These are phyloP conservation scores for Brachyptera putata DNA, from an alignment of 2,888 invertebrate genomes.

Conservation along the genomic window DNA sequence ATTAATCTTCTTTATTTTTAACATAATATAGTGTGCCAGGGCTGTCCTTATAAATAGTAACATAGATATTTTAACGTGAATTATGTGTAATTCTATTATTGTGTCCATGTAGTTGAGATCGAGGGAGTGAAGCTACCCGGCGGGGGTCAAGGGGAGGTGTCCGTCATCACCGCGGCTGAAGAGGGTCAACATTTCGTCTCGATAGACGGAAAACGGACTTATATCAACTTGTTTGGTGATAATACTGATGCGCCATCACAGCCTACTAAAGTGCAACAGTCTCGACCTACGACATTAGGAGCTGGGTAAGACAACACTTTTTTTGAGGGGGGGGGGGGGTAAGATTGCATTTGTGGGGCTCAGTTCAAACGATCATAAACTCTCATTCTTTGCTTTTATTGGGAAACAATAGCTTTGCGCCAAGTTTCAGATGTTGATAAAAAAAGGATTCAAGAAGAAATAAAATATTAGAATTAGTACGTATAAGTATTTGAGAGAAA, in stretches of 20 bases:
- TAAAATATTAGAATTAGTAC: no score
- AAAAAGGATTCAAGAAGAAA: no score
- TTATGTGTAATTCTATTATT: conserved; percentile 13
- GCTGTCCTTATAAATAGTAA: background rate
- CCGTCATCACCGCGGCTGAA: conserved; percentile 66
- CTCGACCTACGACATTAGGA: conserved; percentile 33
- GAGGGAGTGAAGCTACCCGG: conserved; percentile 49
- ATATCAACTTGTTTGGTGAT: conserved; percentile 75
- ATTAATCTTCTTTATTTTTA: no score
- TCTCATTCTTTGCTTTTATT: no score
- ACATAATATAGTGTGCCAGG: no score
- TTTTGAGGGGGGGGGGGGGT: no score
- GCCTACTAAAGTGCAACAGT: conserved; percentile 24
- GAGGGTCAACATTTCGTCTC: conserved; percentile 83
- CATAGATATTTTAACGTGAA: background rate
- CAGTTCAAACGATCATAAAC: no score
- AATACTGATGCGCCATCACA: conserved; percentile 17
- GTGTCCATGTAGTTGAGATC: conserved; percentile 58
- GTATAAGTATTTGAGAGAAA: no score
- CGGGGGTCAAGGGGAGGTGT: conserved; percentile 52
- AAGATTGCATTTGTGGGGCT: no score
- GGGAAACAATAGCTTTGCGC: no score
- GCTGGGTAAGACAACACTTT: conserved; percentile 31
- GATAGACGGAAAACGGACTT: conserved; percentile 86
- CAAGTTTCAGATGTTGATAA: no score